These are phyloP conservation scores for Conchocele bisecta DNA, from an alignment of 2,888 invertebrate genomes.

Conservation along the genomic window DNA sequence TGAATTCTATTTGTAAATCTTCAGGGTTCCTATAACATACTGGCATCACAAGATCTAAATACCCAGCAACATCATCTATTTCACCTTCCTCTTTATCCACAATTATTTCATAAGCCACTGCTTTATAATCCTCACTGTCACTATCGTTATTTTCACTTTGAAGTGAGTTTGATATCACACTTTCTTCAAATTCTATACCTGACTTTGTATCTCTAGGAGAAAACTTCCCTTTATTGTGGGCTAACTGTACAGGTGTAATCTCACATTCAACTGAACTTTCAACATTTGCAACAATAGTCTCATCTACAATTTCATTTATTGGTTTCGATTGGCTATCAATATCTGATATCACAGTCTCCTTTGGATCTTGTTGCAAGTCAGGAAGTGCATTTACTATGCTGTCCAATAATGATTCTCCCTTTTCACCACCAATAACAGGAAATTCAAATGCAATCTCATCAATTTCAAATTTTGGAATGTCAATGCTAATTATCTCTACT, in stretches of 20 bases:
- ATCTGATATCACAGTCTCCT: too few species aligned
- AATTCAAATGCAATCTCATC: slow-evolving; percentile 10
- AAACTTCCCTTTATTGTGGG: slow-evolving; percentile 31
- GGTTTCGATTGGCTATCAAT: too few species aligned
- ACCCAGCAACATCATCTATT: slow-evolving; percentile 25
- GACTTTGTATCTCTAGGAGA: background rate
- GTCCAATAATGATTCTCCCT: slow-evolving; percentile 41
- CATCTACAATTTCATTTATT: slow-evolving; percentile 11
- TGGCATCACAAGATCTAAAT: slow-evolving; percentile 36
- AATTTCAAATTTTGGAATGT: slow-evolving; percentile 32
- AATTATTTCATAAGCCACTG: background rate
- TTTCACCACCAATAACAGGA: slow-evolving; percentile 12
- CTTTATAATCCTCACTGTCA: slow-evolving; percentile 34
- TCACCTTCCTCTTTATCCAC: background rate
- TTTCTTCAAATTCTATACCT: slow-evolving; percentile 36
- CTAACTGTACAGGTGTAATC: slow-evolving; percentile 42
- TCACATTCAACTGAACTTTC: slow-evolving; percentile 51
- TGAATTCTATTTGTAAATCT: slow-evolving; percentile 40
- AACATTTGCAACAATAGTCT: slow-evolving; percentile 15
- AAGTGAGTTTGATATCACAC: too few species aligned
- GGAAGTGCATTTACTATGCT: slow-evolving; percentile 43
- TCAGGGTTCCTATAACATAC: slow-evolving; percentile 32
- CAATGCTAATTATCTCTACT: background rate
- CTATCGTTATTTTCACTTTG: slow-evolving; percentile 33
- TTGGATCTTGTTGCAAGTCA: slow-evolving; percentile 9